Evolutionary conservation across 2,113 vertebrate genomes (phyloP).

Genomic region (Ictalurus furcatus): DNA sequence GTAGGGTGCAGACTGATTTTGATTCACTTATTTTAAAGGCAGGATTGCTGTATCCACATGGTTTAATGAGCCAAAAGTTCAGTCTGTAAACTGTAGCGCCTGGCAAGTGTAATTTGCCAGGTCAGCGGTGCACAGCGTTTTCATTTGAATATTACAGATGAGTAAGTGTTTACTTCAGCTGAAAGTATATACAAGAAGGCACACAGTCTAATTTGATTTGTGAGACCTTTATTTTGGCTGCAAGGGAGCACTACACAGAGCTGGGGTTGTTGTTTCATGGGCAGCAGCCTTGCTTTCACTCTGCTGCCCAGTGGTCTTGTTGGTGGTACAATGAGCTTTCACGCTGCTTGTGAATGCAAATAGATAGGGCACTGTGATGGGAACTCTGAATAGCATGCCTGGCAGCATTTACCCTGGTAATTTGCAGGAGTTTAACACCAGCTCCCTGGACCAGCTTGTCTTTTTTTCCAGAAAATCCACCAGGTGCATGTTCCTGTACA

Average conservation of each 20-base stretch:
- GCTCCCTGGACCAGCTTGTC: not conserved
- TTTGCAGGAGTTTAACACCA: conserved; percentile 6
- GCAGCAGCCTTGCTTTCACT: not conserved
- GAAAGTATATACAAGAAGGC: not conserved
- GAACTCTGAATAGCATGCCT: conserved; percentile 5
- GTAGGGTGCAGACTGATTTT: not conserved
- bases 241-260: not conserved
- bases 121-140: conserved; percentile 15
- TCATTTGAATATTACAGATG: conserved; percentile 32
- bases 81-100: not conserved
- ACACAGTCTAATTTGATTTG: not conserved
- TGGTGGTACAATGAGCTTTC: not conserved
- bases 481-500: not conserved
- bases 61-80: not conserved
- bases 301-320: not conserved
- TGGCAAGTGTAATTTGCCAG: conserved; percentile 32
- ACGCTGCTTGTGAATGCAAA: conserved; percentile 17
- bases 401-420: conserved; percentile 4
- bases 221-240: not conserved
- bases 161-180: conserved; percentile 19
- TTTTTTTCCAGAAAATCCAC: not conserved
- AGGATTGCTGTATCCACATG: not conserved
- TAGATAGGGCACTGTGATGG: not conserved
- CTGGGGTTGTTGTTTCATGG: not conserved
- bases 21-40: not conserved